Conservation (phyloP, 2,888 invertebrate species). For the Drosophila anomalipes region DNA sequence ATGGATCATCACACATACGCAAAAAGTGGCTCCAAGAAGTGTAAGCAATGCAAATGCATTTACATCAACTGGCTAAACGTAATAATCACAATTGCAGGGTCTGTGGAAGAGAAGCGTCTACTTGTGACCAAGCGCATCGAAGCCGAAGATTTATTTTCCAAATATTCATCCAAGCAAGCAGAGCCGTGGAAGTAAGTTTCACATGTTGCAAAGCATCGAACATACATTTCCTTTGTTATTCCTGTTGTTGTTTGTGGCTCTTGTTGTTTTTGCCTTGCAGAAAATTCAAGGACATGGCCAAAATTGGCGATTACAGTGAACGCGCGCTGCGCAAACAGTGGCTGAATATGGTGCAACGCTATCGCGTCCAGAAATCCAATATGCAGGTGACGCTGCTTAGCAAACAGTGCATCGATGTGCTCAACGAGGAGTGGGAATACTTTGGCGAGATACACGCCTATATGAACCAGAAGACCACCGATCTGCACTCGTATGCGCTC, state of each 20-base stretch:
- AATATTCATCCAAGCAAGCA: constrained; percentile 73
- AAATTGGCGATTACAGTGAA: constrained; percentile 80
- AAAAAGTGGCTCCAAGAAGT: constrained; percentile 80
- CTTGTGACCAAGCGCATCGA: constrained; percentile 81
- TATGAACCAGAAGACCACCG: constrained; percentile 83
- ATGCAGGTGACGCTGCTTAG: constrained; percentile 36
- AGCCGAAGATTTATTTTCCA: constrained; percentile 79
- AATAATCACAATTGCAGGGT: constrained; percentile 68
- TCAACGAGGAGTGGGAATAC: constrained; percentile 83
- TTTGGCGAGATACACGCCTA: constrained; percentile 82
- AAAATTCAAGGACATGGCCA: constrained; percentile 74
- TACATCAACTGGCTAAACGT: not conserved
- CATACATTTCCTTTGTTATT: not conserved
- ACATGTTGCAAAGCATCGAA: not conserved
- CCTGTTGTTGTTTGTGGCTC: constrained; percentile 1
- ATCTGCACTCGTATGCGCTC: constrained; percentile 83
- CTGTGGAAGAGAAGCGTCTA: constrained; percentile 81
- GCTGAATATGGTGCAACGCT: constrained; percentile 81
- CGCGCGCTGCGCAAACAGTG: constrained; percentile 83
- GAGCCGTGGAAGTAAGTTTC: constrained; percentile 83
- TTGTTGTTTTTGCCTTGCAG: constrained; percentile 42
- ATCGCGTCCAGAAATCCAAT: constrained; percentile 82
- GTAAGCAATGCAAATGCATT: constrained; percentile 60
- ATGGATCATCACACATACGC: constrained; percentile 84
- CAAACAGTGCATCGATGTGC: constrained; percentile 40